These are phyloP conservation scores for Aphodius sticticus DNA, from an alignment of 2,888 invertebrate species.

Conservation along the genomic window DNA sequence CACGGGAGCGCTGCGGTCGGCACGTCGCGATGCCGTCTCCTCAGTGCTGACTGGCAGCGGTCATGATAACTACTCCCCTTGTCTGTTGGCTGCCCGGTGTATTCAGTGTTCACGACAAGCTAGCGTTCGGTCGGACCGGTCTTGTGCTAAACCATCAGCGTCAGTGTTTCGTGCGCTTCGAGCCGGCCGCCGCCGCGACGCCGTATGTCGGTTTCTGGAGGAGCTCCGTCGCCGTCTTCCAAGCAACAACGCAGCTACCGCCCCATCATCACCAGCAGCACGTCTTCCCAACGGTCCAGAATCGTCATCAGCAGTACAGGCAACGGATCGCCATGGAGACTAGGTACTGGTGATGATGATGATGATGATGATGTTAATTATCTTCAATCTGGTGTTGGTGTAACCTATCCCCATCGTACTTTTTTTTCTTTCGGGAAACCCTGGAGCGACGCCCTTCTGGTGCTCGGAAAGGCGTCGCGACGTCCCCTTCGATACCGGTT, in stretches of 20 bases:
- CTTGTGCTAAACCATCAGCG: slow-evolving; percentile 56
- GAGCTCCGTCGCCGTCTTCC: slow-evolving; percentile 53
- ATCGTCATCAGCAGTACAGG: slow-evolving; percentile 13
- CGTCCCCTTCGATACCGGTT: not conserved
- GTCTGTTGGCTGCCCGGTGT: slow-evolving; percentile 57
- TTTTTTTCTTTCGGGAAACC: slow-evolving; percentile 4
- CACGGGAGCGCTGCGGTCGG: slow-evolving; percentile 35
- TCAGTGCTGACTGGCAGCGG: slow-evolving; percentile 61
- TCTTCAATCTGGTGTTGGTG: too few relatives aligned
- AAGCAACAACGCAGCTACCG: not conserved
- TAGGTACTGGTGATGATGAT: slow-evolving; percentile 46
- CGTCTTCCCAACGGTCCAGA: not conserved
- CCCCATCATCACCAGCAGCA: slow-evolving; percentile 28
- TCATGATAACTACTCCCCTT: slow-evolving; percentile 63
- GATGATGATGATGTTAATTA: not conserved
- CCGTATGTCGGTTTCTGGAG: slow-evolving; percentile 60
- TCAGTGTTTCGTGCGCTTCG: slow-evolving; percentile 53
- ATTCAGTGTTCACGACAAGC: slow-evolving; percentile 47
- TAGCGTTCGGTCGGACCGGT: slow-evolving; percentile 49
- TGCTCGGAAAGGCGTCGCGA: not conserved
- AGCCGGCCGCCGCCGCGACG: slow-evolving; percentile 50
- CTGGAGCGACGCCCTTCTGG: slow-evolving; percentile 18
- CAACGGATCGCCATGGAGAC: slow-evolving; percentile 52
- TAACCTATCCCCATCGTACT: not conserved
- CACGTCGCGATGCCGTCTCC: slow-evolving; percentile 51